Evolutionary conservation across 1,140 invertebrate genomes (phyloP).

Genomic region (Scaptomyza hsui): DNA sequence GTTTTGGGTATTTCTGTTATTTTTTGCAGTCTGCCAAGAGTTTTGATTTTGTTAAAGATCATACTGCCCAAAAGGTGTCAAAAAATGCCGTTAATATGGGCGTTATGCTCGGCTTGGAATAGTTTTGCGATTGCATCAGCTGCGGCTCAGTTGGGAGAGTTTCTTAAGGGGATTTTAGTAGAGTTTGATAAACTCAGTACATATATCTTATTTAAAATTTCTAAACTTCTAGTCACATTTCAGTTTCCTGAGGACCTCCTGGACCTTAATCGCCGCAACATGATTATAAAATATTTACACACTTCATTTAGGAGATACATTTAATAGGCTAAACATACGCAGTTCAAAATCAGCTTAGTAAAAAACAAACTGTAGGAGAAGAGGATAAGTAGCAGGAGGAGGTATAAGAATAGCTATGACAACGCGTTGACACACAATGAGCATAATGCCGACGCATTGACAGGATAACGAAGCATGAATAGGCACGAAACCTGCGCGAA

Average conservation of each 20-base stretch:
- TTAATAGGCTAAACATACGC: constrained; percentile 74
- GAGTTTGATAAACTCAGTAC: too few species aligned
- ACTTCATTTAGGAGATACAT: constrained; percentile 66
- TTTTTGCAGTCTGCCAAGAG: constrained; percentile 36
- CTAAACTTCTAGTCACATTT: background rate
- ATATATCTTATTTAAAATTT: too few species aligned
- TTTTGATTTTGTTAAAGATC: constrained; percentile 17
- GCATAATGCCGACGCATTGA: constrained; percentile 69
- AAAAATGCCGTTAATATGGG: constrained; percentile 70
- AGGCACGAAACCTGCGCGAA: constrained; percentile 75
- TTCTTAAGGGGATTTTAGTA: background rate
- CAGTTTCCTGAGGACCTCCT: constrained; percentile 12
- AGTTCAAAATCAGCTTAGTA: constrained; percentile 59
- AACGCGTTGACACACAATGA: constrained; percentile 63
- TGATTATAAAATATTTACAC: constrained; percentile 67
- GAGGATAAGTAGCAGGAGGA: background rate
- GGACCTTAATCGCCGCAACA: constrained; percentile 51
- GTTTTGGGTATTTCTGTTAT: constrained; percentile 39
- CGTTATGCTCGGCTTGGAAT: constrained; percentile 42
- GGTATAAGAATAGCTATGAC: constrained; percentile 28
- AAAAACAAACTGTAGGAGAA: constrained; percentile 1
- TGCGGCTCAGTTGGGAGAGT: constrained; percentile 22
- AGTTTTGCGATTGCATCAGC: constrained; percentile 42
- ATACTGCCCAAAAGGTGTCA: constrained; percentile 57
- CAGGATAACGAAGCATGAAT: constrained; percentile 82